phyloP scores from a whole-genome alignment of 2,888 invertebrate genomes.

The Beris chalybata region DNA sequence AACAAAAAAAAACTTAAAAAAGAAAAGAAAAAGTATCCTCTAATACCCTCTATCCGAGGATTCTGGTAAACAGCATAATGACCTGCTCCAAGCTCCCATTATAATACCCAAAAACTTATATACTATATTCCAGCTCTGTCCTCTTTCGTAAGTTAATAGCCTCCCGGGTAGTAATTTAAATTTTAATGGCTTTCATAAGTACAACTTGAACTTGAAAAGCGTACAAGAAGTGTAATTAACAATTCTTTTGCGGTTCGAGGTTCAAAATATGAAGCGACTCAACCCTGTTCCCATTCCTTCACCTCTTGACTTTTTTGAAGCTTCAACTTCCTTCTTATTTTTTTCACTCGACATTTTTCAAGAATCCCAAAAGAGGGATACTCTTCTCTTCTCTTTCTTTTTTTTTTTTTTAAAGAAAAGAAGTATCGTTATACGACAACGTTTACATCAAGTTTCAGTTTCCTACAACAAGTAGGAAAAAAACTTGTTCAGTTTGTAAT shows the following conservation, averaged over 20 bases:
- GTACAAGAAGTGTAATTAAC: constrained; percentile 27
- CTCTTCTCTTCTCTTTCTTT: neutral
- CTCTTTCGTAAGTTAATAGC: constrained; percentile 23
- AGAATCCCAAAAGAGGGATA: neutral
- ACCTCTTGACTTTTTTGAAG: constrained; percentile 1
- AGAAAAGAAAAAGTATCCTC: too few species aligned
- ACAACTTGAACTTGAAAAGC: constrained; percentile 27
- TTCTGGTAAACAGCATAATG: too few species aligned
- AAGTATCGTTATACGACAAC: constrained; percentile 19
- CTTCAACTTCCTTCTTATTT: constrained; percentile 1
- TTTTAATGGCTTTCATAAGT: constrained; percentile 30
- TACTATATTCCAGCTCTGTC: too few species aligned
- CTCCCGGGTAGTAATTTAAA: constrained; percentile 28
- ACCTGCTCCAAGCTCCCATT: too few species aligned
- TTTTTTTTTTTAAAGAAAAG: constrained; percentile 3
- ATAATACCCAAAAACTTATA: too few species aligned
- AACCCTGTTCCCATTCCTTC: neutral
- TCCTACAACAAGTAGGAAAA: constrained; percentile 2
- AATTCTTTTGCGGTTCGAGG: constrained; percentile 29
- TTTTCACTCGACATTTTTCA: too few species aligned
- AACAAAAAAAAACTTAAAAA: too few species aligned
- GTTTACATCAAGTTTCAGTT: constrained; percentile 20
- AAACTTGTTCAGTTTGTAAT: neutral
- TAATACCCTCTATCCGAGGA: too few species aligned
- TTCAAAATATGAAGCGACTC: constrained; percentile 19